These are phyloP conservation scores for Scaptomyza reducta DNA, from an alignment of 2,888 invertebrate genomes.

Conservation along the genomic window DNA sequence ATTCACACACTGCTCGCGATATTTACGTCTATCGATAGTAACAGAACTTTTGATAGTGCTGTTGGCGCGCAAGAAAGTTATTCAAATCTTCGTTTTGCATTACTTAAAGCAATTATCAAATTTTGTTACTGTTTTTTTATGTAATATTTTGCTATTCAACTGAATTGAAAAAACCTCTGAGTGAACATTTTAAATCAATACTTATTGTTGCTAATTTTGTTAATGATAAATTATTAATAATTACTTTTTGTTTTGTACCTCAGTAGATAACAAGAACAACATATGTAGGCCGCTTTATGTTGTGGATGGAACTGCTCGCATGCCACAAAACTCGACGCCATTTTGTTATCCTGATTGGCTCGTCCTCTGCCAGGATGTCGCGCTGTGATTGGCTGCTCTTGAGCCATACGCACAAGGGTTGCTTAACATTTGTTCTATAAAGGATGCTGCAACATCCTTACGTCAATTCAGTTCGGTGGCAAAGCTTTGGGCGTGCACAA, in stretches of 20 bases:
- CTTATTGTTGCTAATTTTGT: too few species aligned
- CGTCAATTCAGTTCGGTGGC: conserved; percentile 59
- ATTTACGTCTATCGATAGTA: neutral
- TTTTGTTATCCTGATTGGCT: conserved; percentile 62
- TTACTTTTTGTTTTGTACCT: neutral
- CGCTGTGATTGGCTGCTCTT: conserved; percentile 45
- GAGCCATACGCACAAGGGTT: conserved; percentile 35
- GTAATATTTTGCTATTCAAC: neutral
- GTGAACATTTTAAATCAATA: too few species aligned
- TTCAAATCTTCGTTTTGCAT: too few species aligned
- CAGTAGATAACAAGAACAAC: neutral
- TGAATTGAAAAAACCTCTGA: neutral
- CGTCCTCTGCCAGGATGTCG: conserved; percentile 14
- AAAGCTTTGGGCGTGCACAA: conserved; percentile 45
- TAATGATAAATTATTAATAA: too few species aligned
- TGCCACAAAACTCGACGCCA: conserved; percentile 45
- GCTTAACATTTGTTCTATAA: conserved; percentile 61
- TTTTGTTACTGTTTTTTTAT: neutral
- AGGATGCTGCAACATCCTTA: conserved; percentile 68
- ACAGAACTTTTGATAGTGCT: neutral
- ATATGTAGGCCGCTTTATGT: neutral
- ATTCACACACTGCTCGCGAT: conserved; percentile 4
- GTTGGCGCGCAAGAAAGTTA: neutral
- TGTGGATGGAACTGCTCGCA: conserved; percentile 12
- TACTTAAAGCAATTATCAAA: too few species aligned